A percentile compares a stretch with the other conserved stretches of the same genome.
Evolutionary conservation across 2,113 vertebrate species (phyloP).

Genomic region (Oreochromis tanganicae): DNA sequence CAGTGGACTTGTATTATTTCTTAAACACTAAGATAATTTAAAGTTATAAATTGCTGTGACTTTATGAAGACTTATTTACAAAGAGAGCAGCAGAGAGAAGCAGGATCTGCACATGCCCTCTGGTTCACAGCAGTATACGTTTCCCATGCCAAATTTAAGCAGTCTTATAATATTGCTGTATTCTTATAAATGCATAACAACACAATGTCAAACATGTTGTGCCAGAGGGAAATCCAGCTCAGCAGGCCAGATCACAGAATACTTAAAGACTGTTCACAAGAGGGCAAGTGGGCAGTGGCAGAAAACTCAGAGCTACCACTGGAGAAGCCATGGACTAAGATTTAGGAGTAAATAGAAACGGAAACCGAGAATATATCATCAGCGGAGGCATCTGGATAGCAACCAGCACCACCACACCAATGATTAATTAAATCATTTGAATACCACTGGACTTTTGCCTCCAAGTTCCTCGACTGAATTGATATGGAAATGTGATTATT

Average conservation of each 20-base stretch:
- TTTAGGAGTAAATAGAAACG: background rate
- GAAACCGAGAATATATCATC: background rate
- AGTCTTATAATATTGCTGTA: background rate
- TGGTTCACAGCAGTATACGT: background rate
- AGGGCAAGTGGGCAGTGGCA: background rate
- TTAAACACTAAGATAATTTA: background rate
- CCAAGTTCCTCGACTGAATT: background rate
- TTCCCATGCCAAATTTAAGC: background rate
- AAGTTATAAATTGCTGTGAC: background rate
- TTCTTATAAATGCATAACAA: background rate
- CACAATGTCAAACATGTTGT: background rate
- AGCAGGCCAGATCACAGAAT: background rate
- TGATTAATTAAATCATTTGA: background rate
- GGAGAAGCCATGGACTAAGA: background rate
- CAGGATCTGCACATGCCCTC: background rate
- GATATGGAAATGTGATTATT: constrained; percentile 28
- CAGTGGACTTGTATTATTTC: background rate
- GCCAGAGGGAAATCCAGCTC: background rate
- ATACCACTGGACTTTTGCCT: background rate
- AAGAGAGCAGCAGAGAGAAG: background rate
- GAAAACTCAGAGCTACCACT: background rate
- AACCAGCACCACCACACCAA: background rate
- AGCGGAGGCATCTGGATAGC: background rate
- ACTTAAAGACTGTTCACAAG: background rate
- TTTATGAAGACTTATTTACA: background rate